These are phyloP conservation scores for Montipora sp. DNA, from an alignment of 64 coral and sea anemone genomes.

Conservation along the genomic window DNA sequence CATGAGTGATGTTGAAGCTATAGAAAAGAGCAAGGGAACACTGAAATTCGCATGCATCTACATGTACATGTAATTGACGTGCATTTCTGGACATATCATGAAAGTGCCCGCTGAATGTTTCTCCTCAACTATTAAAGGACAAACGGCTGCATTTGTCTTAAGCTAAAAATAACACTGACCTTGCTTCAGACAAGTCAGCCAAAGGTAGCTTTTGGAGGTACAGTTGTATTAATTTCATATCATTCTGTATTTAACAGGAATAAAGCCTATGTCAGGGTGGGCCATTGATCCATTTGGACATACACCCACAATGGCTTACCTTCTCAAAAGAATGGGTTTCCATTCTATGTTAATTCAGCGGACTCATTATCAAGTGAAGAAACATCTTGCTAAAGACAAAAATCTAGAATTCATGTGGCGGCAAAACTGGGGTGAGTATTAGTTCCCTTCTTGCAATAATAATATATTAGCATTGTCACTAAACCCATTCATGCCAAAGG, in stretches of 20 bases:
- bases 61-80: too few relatives aligned
- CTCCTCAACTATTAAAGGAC: too few relatives aligned
- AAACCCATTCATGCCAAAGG: too few relatives aligned
- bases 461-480: neutral
- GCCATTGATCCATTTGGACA: constrained; percentile 99
- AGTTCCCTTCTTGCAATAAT: neutral
- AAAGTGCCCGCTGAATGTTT: too few relatives aligned
- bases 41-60: too few relatives aligned
- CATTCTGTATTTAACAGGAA: constrained; percentile 24
- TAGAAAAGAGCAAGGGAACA: too few relatives aligned
- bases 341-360: constrained; percentile 95
- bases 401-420: constrained; percentile 99
- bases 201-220: too few relatives aligned
- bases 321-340: constrained; percentile 87
- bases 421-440: constrained; percentile 93
- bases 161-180: too few relatives aligned
- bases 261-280: constrained; percentile 94
- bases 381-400: constrained; percentile 81
- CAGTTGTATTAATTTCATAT: neutral
- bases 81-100: too few relatives aligned
- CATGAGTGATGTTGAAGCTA: too few relatives aligned
- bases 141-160: too few relatives aligned
- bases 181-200: too few relatives aligned
- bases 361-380: constrained; percentile 97
- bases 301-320: constrained; percentile 96